phyloP scores from a whole-genome alignment of 1,140 invertebrate genomes.

The Drosophila mayri region DNA sequence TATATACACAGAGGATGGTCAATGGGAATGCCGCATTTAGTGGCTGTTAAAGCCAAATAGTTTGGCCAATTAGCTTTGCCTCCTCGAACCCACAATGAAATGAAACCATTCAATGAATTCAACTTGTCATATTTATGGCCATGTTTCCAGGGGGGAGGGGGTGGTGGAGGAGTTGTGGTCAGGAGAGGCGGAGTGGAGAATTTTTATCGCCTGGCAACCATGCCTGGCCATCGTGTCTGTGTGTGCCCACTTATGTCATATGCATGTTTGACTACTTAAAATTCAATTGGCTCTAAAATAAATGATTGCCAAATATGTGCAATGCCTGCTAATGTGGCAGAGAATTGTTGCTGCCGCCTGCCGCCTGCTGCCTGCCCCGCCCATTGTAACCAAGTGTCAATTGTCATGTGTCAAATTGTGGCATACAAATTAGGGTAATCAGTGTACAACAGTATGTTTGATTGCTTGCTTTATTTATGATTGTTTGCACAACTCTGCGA shows the following conservation, averaged over 20 bases:
- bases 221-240: constrained; percentile 11
- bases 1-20: background rate
- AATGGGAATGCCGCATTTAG: constrained; percentile 13
- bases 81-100: constrained; percentile 22
- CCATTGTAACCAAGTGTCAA: constrained; percentile 68
- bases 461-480: constrained; percentile 71
- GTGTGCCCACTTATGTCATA: constrained; percentile 46
- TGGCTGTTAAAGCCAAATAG: constrained; percentile 49
- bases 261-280: constrained; percentile 68
- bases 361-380: constrained; percentile 1
- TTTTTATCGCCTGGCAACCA: constrained; percentile 47
- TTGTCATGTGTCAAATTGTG: constrained; percentile 70
- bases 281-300: constrained; percentile 66
- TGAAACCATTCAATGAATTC: constrained; percentile 50
- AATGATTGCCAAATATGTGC: constrained; percentile 64
- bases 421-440: constrained; percentile 70
- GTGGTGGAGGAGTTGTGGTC: no score
- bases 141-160: constrained; percentile 5
- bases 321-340: constrained; percentile 12
- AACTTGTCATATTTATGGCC: constrained; percentile 62
- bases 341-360: constrained; percentile 1
- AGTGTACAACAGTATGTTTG: constrained; percentile 66
- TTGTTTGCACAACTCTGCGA: constrained; percentile 56
- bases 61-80: constrained; percentile 50
- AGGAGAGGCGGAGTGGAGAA: background rate